Evolutionary conservation across 2,113 vertebrate species (phyloP).

Genomic region (Strigops habroptila): DNA sequence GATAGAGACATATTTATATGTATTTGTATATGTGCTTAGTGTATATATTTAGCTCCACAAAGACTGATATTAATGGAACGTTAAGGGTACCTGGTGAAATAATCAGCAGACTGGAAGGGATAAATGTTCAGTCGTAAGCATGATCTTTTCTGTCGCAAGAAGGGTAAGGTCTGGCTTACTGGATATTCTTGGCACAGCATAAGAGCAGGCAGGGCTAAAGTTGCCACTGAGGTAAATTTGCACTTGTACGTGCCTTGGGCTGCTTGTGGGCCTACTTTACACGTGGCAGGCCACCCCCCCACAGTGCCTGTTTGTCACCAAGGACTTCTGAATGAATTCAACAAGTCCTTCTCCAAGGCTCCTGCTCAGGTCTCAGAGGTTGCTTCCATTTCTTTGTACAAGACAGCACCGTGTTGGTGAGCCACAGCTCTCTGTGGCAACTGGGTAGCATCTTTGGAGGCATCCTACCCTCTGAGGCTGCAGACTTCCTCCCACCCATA

Average conservation of each 20-base stretch:
- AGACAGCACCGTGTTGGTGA: fast-evolving
- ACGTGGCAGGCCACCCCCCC: neutral
- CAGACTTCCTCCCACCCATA: neutral
- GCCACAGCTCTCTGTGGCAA: neutral
- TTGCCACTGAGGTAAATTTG: neutral
- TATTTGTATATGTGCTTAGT: slow-evolving; percentile 51
- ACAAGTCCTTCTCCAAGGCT: neutral
- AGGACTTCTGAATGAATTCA: neutral
- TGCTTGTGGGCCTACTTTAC: neutral
- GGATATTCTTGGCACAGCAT: slow-evolving; percentile 4
- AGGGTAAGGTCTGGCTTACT: neutral
- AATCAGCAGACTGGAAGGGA: slow-evolving; percentile 40
- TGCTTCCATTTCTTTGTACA: neutral
- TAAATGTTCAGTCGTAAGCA: slow-evolving; percentile 5
- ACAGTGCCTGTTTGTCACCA: neutral
- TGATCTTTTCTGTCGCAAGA: neutral
- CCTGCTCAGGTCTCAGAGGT: neutral
- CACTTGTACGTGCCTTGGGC: neutral
- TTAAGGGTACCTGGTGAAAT: slow-evolving; percentile 56
- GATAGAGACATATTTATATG: slow-evolving; percentile 50
- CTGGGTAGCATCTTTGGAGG: neutral
- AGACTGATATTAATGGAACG: slow-evolving; percentile 24
- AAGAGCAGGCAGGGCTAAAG: neutral
- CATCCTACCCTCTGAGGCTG: neutral
- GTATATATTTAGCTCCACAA: slow-evolving; percentile 60